Percentiles rank a stretch among this genome's conserved stretches.
Evolutionary conservation across 2,113 vertebrate genomes (phyloP).

Genomic region (Drymodes brunneopygia): DNA sequence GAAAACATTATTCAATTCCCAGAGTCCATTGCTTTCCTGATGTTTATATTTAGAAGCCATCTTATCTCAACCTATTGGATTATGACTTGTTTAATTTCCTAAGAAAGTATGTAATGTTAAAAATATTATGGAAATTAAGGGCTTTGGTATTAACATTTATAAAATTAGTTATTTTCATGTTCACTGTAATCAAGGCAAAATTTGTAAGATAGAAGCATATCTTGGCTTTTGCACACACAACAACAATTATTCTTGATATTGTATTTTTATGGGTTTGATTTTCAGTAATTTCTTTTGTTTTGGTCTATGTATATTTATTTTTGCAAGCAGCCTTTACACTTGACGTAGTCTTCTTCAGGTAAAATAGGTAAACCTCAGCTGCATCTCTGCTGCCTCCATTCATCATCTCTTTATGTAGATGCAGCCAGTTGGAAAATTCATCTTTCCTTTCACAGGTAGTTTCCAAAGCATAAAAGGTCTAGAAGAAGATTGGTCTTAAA

Average conservation of each 20-base stretch:
- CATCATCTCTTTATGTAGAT: background rate
- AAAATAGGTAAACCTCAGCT: background rate
- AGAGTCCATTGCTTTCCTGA: background rate
- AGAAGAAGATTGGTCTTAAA: background rate
- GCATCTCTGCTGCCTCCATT: background rate
- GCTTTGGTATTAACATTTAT: background rate
- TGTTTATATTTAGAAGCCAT: background rate
- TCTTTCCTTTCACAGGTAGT: background rate
- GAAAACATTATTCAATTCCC: background rate
- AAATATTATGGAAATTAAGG: background rate
- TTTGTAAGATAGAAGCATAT: conserved; percentile 28
- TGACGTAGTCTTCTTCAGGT: background rate
- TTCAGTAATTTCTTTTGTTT: background rate
- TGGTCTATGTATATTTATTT: background rate
- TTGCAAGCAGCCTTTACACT: background rate
- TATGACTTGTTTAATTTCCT: background rate
- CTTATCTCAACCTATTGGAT: background rate
- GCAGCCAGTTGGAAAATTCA: background rate
- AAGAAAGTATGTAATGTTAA: background rate
- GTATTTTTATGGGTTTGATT: background rate
- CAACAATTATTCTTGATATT: conserved; percentile 30
- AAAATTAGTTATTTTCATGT: conserved; percentile 7
- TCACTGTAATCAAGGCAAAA: conserved; percentile 27
- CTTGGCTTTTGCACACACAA: conserved; percentile 46
- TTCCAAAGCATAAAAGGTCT: background rate